These are phyloP conservation scores for Penaeus japonicus DNA, from an alignment of 1,140 invertebrate genomes.

Conservation along the genomic window DNA sequence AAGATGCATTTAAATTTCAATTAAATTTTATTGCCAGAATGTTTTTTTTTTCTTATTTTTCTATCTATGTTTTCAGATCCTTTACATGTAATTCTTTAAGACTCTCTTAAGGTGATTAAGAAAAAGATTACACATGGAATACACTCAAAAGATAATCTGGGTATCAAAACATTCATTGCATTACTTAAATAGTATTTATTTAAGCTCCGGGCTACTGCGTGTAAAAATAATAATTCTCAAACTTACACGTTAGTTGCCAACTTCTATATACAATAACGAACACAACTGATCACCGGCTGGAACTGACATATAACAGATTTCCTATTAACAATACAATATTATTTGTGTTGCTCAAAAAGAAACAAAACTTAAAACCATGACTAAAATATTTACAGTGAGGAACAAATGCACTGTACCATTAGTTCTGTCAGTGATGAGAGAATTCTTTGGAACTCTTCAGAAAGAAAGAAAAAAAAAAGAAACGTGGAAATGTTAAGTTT, in stretches of 20 bases:
- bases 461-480: constrained; percentile 24
- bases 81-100: no score
- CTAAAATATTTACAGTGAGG: constrained; percentile 45
- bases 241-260: constrained; percentile 56
- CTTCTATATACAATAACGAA: constrained; percentile 46
- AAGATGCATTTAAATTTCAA: no score
- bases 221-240: constrained; percentile 57
- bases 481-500: neutral
- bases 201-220: constrained; percentile 49
- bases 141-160: neutral
- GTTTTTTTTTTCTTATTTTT: no score
- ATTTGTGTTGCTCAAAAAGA: neutral
- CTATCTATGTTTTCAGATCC: no score
- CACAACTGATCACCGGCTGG: neutral
- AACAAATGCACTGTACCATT: neutral
- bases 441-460: constrained; percentile 46
- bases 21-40: no score
- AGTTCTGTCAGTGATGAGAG: constrained; percentile 40
- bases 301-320: constrained; percentile 29
- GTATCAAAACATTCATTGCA: neutral
- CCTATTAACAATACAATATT: constrained; percentile 2
- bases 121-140: neutral
- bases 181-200: constrained; percentile 56
- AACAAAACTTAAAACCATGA: constrained; percentile 38
- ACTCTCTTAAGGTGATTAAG: no score